Evolutionary conservation across 1,140 invertebrate species (phyloP), one percentile per base, ranked within the genome.

Genomic region (Scaptomyza graminum): DNA sequence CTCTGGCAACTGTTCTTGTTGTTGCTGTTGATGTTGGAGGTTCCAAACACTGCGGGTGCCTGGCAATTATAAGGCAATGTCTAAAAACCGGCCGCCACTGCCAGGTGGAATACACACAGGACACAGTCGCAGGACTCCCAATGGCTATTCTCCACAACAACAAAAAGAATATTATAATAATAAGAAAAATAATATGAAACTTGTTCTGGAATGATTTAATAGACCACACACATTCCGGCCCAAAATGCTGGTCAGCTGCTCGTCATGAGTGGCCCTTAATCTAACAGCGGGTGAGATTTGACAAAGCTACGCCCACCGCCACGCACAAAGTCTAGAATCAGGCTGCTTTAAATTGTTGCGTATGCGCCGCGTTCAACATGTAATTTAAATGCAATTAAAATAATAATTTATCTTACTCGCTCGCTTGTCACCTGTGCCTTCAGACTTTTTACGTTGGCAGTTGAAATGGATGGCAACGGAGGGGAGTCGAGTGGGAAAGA

Each of bases 371-470:
- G 31, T 74, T 57, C 55, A 78, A 78, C 74, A 63, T 87, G 71
- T 87, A 87, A 87, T 87, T 87, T 87, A 87, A 87, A 87, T 88
- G 82, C 82, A 87, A 87, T 87, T 87, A 87, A 87, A 87, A 87
- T 88, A 87, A 88, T 87, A 87, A 87, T 87, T 82, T 87, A 87
- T 87, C 82, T 87, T 87, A 76, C 62, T 84, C 63, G 57, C 46
- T 60, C 52, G 69, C 74, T 68, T 85, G 81, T 85, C 81, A 87
- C 46, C 52, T 69, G 57, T 25, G 41, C 34, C 54, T 34, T n/a
- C 41, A 16, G 9, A 62, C 50, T 18, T 43, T n/a, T n/a, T n/a
- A 46, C 52, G 39, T 2, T 34, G 31, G 47, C 62, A 61, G 61
- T 44, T 72, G 67, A 56, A 64, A 47, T 37, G 13, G 16, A 1